Conservation (phyloP, 2,888 invertebrate genomes). For the Panopea generosa region DNA sequence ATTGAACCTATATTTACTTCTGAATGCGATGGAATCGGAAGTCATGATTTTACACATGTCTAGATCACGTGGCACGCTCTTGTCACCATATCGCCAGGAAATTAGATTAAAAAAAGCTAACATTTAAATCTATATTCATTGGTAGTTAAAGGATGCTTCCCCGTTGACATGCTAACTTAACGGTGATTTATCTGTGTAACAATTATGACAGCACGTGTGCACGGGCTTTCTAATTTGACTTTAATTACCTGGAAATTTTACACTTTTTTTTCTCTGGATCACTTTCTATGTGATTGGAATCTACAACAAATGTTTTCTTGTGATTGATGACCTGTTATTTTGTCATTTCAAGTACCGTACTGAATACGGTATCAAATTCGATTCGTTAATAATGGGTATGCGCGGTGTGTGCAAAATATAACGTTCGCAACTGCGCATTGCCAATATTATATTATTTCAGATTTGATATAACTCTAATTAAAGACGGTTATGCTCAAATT, state of each 20-base stretch:
- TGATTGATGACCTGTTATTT: too few species aligned
- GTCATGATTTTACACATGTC: conserved; percentile 6
- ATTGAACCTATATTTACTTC: too few species aligned
- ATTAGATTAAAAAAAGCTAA: conserved; percentile 51
- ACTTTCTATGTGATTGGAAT: too few species aligned
- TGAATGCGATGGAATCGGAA: too few species aligned
- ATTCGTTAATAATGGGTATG: too few species aligned
- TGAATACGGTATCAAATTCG: neutral
- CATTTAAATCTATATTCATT: conserved; percentile 59
- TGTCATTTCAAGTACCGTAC: neutral
- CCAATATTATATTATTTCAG: too few species aligned
- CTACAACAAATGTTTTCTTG: too few species aligned
- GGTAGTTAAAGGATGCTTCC: conserved; percentile 32
- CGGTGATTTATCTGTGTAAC: neutral
- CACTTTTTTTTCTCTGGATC: conserved; percentile 34
- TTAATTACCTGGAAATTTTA: conserved; percentile 51
- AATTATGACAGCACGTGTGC: conserved; percentile 7
- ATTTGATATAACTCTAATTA: too few species aligned
- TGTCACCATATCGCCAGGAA: conserved; percentile 36
- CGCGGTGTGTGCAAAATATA: neutral
- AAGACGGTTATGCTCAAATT: too few species aligned
- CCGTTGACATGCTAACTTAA: neutral
- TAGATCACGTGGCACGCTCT: neutral
- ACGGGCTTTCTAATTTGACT: conserved; percentile 38
- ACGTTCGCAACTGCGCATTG: neutral